These are phyloP conservation scores for Nephrotoma appendiculata DNA, from an alignment of 2,888 invertebrate genomes.

Conservation along the genomic window DNA sequence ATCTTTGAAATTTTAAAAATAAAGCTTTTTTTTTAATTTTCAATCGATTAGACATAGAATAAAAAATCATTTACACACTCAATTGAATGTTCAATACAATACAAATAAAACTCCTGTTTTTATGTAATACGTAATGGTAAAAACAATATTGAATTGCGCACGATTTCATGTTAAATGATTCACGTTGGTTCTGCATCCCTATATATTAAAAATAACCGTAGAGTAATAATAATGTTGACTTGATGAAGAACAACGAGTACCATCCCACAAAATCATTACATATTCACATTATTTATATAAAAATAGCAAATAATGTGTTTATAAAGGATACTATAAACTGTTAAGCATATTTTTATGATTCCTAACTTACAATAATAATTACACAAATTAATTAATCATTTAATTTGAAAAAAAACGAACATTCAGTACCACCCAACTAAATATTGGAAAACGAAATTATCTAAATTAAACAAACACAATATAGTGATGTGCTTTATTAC, in stretches of 20 bases:
- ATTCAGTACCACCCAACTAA: no score
- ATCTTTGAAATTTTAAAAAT: no score
- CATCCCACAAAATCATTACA: not conserved
- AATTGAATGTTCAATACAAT: not conserved
- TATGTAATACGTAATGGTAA: not conserved
- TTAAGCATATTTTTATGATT: no score
- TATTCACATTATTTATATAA: not conserved
- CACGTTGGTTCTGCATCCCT: not conserved
- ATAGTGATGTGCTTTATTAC: no score
- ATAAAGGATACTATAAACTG: no score
- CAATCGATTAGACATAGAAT: not conserved
- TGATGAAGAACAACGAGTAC: not conserved
- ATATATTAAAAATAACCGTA: not conserved
- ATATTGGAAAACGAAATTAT: no score
- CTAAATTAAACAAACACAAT: no score
- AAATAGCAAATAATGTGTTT: not conserved
- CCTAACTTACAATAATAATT: no score
- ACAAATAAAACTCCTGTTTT: not conserved
- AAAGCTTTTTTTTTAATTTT: not conserved
- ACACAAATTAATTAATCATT: no score
- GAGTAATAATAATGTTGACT: not conserved
- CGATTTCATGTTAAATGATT: not conserved
- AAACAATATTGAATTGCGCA: not conserved
- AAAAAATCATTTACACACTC: not conserved
- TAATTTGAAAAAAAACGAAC: no score